Evolutionary conservation across 2,888 invertebrate genomes (phyloP), one percentile per base, ranked within the genome.

Genomic region (Chloroclysta siterata): DNA sequence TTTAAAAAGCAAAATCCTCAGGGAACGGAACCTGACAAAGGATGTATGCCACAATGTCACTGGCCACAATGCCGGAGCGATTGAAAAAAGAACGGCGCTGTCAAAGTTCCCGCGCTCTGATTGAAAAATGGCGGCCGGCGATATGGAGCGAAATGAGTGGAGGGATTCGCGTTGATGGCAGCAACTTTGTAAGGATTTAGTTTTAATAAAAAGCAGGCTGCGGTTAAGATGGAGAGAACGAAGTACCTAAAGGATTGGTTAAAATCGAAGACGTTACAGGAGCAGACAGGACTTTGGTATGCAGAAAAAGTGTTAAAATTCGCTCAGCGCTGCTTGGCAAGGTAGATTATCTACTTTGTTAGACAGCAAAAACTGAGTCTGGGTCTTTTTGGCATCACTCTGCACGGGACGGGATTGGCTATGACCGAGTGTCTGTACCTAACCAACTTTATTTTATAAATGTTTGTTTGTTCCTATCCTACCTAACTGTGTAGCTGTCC

Each of bases 51-150:
- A 55, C 54, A 36, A 42, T 55, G 48, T 48, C 60, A 42, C 56
- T 48, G 56, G 55, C 56, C 60, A 56, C 60, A 56, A 56, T 55
- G 55, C 29, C 51, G 48, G 60, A 57, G 54, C 63, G 64, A 56
- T 60, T 53, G 33, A 64, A 64, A 65, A 61, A 65, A 39, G 57
- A 65, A 61, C 53, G 39, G 36, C 41, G 48, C 65, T 58, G 57
- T 58, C 65, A 61, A 65, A 65, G 46, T 61, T 46, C 60, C 56
- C 62, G 65, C 67, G 51, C 59, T 56, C 60, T 66, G 66, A 71
- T 67, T 69, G 71, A 44, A 68, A 66, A 66, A 68, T 66, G 68
- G 68, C 65, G 66, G 60, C 53, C 42, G 44, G 33, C 44, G 60
- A 66, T 67, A 60, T 69, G 58, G 67, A 62, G 71, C 71, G 60